Percentiles rank a stretch among this genome's conserved stretches.
Evolutionary conservation across 2,113 vertebrate genomes (phyloP).

Genomic region (Acanthochromis polyacanthus): DNA sequence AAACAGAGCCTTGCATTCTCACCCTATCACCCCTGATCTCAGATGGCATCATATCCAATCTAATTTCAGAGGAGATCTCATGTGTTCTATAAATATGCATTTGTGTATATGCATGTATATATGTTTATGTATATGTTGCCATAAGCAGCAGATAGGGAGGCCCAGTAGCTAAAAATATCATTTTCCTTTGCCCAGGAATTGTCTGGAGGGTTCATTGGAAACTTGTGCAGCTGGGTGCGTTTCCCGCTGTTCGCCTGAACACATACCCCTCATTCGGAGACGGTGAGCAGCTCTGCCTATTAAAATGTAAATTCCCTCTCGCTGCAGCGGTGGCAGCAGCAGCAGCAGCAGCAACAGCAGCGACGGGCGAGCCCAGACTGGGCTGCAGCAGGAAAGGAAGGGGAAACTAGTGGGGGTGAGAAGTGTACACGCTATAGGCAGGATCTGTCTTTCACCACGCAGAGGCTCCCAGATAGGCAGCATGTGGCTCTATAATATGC

Average conservation of each 20-base stretch:
- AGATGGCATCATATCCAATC: slow-evolving; percentile 39
- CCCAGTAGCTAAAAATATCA: slow-evolving; percentile 70
- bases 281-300: slow-evolving; percentile 86
- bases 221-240: slow-evolving; percentile 84
- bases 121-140: slow-evolving; percentile 40
- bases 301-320: slow-evolving; percentile 89
- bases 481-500: slow-evolving; percentile 62
- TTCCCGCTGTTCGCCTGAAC: slow-evolving; percentile 86
- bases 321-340: slow-evolving; percentile 68
- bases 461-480: slow-evolving; percentile 60
- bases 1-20: slow-evolving; percentile 25
- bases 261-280: slow-evolving; percentile 83
- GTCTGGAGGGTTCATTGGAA: slow-evolving; percentile 84
- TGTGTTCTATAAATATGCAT: slow-evolving; percentile 45
- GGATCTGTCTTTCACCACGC: slow-evolving; percentile 71
- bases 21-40: slow-evolving; percentile 46
- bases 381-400: slow-evolving; percentile 72
- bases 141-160: slow-evolving; percentile 55
- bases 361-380: slow-evolving; percentile 73
- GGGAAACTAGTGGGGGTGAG: slow-evolving; percentile 65
- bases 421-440: slow-evolving; percentile 61
- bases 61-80: slow-evolving; percentile 39
- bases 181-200: slow-evolving; percentile 78
- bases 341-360: slow-evolving; percentile 31
- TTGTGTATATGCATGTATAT: slow-evolving; percentile 24